Conservation (phyloP, 1,140 invertebrate genomes). For the Zaprionus camerounensis region DNA sequence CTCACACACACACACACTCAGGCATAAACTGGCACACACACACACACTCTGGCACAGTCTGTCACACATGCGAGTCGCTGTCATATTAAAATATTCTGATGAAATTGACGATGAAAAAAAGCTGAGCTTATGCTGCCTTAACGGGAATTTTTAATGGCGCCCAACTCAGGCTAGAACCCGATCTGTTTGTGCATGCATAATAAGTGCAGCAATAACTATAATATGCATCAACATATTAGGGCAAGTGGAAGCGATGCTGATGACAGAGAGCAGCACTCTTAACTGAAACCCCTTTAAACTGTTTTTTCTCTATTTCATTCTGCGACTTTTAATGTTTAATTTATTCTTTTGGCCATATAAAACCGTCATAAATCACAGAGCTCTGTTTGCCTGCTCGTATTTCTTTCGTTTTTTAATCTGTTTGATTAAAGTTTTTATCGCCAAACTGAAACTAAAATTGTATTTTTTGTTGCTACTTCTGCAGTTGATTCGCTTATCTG, state of each 20-base stretch:
- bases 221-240: constrained; percentile 1
- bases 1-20: not conserved
- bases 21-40: not conserved
- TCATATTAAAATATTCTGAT: constrained; percentile 15
- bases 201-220: not conserved
- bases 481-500: constrained; percentile 1
- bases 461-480: not conserved
- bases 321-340: not conserved
- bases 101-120: constrained; percentile 8
- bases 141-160: not conserved
- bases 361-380: not conserved
- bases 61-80: constrained; percentile 2
- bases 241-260: not conserved
- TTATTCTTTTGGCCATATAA: not conserved
- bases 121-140: not conserved
- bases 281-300: not conserved
- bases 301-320: not conserved
- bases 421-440: not conserved
- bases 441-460: constrained; percentile 6
- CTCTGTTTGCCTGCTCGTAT: not conserved
- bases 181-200: constrained; percentile 4
- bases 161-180: not conserved
- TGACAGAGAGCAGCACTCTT: not conserved
- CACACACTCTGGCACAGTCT: not conserved
- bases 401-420: not conserved